A percentile compares a stretch with the other conserved stretches of the same genome.
phyloP scores from a whole-genome alignment of 2,113 vertebrate species.

The Talpa occidentalis region DNA sequence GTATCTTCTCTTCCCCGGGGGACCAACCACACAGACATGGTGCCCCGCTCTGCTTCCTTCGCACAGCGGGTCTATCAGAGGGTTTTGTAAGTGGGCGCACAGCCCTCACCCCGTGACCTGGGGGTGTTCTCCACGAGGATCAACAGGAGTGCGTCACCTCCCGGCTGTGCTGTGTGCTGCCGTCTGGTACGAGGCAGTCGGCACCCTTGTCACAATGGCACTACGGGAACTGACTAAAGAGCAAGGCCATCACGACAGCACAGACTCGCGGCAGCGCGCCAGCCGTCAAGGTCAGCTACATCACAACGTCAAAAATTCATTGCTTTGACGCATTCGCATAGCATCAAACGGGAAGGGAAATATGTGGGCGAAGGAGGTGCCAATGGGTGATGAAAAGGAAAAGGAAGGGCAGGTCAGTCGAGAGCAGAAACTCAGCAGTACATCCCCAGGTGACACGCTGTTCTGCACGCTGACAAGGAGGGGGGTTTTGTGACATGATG shows the following conservation, averaged over 20 bases:
- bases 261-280: neutral
- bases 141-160: neutral
- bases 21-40: too few species aligned
- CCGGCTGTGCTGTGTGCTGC: too few species aligned
- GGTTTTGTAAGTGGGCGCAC: too few species aligned
- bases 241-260: neutral
- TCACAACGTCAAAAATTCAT: neutral
- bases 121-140: neutral
- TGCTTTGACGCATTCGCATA: neutral
- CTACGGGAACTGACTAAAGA: neutral
- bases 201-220: neutral
- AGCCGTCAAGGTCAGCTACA: neutral
- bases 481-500: too few species aligned
- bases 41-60: too few species aligned
- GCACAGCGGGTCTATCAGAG: too few species aligned
- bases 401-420: neutral
- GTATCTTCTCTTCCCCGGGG: neutral
- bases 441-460: neutral
- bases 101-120: neutral
- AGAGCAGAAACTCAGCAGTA: neutral
- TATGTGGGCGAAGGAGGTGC: neutral
- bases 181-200: too few species aligned
- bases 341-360: neutral
- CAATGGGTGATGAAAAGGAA: neutral
- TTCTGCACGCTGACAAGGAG: neutral